Evolutionary conservation across 2,888 invertebrate species (phyloP), one percentile per base, ranked within the genome.

Genomic region (Drosophila meridionalis): DNA sequence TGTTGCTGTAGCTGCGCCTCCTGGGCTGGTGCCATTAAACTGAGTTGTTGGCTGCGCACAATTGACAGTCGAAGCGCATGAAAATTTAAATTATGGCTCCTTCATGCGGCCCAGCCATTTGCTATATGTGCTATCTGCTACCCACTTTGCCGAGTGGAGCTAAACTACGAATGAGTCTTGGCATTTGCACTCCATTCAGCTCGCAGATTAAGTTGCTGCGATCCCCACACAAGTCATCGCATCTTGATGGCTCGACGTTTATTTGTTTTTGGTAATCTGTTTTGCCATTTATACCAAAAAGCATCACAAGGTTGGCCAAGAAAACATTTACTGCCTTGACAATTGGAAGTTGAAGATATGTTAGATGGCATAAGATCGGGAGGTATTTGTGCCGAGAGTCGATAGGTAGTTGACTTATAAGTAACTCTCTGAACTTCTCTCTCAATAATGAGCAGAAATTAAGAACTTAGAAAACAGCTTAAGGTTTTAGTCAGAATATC

Each of bases 81-180:
- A 50, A 85, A 89, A 87, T 87, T 80, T 80, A 89, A 86, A 85
- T 89, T 86, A 89, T 89, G 74, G 87, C 74, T 68, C 14, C 70
- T 47, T 43, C 69, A 68, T 63, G 52, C 36, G 32, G 32, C n/a
- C 11, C 34, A 36, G 26, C 68, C 50, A 57, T 69, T 57, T 56
- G 57, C 28, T 69, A 20, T 47, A 20, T 47, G 43, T 11, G 40
- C 14, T 11, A 45, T 56, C 56, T 69, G 67, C 67, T 69, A 69
- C 70, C 67, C 56, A 66, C 34, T 64, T 66, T 61, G 42, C 56
- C 52, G 71, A 72, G 59, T 72, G 72, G 59, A 59, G 26, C 32
- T 56, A 8, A 45, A 40, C 50, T 32, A 28, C 45, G 40, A n/a
- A 20, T 32, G 48, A n/a, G 50, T n/a, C 50, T 20, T 57, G 73